Conservation (phyloP, 2,888 invertebrate species). For the Microctonus hyperodae region DNA sequence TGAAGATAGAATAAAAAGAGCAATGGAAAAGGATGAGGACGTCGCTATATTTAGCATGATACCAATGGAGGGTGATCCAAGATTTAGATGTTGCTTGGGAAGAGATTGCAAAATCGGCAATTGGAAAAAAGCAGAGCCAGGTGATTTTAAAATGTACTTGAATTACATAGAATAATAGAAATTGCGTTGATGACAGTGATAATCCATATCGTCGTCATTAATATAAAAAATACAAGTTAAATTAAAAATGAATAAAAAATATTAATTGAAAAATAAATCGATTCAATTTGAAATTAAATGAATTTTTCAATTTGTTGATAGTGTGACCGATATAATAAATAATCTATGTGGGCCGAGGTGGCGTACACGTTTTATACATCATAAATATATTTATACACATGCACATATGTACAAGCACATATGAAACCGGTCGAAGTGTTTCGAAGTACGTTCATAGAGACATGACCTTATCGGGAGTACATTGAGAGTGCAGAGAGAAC, state of each 20-base stretch:
- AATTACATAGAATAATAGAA: neutral
- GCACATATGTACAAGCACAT: slow-evolving; percentile 13
- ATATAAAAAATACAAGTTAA: neutral
- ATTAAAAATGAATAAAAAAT: neutral
- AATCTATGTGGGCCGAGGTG: slow-evolving; percentile 48
- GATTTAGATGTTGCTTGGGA: slow-evolving; percentile 79
- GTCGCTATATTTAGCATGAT: slow-evolving; percentile 88
- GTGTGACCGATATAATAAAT: slow-evolving; percentile 10
- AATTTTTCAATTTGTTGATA: slow-evolving; percentile 42
- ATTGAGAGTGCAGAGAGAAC: neutral
- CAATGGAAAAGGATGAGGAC: slow-evolving; percentile 86
- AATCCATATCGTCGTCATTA: too few relatives aligned
- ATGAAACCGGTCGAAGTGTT: slow-evolving; percentile 31
- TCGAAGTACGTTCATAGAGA: slow-evolving; percentile 29
- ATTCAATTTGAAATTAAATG: slow-evolving; percentile 33
- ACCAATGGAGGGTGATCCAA: slow-evolving; percentile 76
- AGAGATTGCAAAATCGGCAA: slow-evolving; percentile 81
- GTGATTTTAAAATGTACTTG: slow-evolving; percentile 63
- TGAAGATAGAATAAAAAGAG: slow-evolving; percentile 80
- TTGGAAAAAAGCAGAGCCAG: slow-evolving; percentile 79
- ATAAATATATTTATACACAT: neutral
- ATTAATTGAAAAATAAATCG: neutral
- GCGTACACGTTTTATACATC: slow-evolving; percentile 26
- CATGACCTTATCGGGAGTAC: slow-evolving; percentile 50
- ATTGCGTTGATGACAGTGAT: too few relatives aligned